A percentile compares a stretch with the other conserved stretches of the same genome.
phyloP scores from a whole-genome alignment of 2,797 vertebrate genomes.

The Odontamblyopus rebecca region DNA sequence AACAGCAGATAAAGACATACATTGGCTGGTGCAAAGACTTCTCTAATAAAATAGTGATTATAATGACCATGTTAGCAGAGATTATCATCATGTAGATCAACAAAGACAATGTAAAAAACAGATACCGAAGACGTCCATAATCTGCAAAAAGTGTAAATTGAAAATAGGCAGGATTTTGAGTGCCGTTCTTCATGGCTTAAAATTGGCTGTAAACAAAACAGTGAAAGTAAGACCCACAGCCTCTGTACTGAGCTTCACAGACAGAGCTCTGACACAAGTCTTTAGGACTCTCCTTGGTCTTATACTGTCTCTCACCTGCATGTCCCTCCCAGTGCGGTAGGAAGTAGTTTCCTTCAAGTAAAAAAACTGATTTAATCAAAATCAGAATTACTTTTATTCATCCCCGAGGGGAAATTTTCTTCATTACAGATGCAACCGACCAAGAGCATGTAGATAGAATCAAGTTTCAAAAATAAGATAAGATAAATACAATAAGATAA shows the following conservation, averaged over 20 bases:
- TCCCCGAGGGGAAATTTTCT: too few species aligned
- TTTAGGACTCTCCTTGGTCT: background rate
- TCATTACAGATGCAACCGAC: too few species aligned
- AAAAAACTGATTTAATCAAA: too few species aligned
- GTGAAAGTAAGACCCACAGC: background rate
- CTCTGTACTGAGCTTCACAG: background rate
- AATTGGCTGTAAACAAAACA: too few species aligned
- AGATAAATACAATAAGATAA: too few species aligned
- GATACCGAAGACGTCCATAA: constrained; percentile 47
- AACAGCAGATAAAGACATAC: constrained; percentile 46
- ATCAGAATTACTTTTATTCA: too few species aligned
- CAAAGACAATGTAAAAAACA: constrained; percentile 38
- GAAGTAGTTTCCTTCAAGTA: too few species aligned
- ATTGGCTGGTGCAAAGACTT: constrained; percentile 55
- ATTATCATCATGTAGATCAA: constrained; percentile 44
- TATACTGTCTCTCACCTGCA: background rate
- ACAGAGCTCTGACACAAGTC: background rate
- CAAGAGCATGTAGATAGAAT: too few species aligned
- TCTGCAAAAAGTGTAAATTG: constrained; percentile 55
- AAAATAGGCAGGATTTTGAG: constrained; percentile 32
- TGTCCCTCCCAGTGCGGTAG: background rate
- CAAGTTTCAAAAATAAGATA: too few species aligned
- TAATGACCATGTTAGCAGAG: constrained; percentile 50
- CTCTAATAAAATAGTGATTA: constrained; percentile 43
- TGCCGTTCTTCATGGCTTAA: too few species aligned